Evolutionary conservation across 2,113 vertebrate genomes (phyloP).

Genomic region (Platysternon megacephalum): DNA sequence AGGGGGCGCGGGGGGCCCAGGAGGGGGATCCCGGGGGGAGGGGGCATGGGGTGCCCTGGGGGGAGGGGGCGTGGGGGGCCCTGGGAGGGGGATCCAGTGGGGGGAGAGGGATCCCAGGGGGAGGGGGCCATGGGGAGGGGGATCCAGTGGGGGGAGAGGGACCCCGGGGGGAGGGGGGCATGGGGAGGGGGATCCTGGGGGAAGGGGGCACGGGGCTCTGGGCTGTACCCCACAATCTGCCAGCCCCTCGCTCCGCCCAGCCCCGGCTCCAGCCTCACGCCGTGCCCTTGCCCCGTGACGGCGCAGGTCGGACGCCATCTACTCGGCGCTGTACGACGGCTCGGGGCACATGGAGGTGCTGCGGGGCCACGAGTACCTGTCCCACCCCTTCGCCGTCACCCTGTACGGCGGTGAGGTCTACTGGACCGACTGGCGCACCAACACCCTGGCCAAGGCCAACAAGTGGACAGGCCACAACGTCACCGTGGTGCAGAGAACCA

Average conservation of each 20-base stretch:
- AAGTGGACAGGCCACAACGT: conserved; percentile 98
- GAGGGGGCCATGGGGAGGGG: background rate
- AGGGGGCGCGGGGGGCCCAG: background rate
- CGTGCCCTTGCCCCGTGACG: background rate
- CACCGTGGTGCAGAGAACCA: conserved; percentile 96
- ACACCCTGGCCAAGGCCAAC: conserved; percentile 97
- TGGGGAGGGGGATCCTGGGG: background rate
- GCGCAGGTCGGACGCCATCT: conserved; percentile 94
- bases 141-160: background rate
- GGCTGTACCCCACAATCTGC: background rate
- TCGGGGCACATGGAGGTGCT: conserved; percentile 97
- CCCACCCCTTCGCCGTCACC: conserved; percentile 95
- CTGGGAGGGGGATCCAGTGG: too few species aligned
- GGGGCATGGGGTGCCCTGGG: background rate
- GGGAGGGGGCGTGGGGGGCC: background rate
- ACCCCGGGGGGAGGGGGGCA: background rate
- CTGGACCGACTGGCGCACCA: conserved; percentile 98
- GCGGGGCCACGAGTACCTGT: conserved; percentile 95
- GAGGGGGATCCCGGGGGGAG: background rate
- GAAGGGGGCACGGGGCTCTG: too few species aligned
- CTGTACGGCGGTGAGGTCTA: conserved; percentile 97
- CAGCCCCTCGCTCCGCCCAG: fast-evolving
- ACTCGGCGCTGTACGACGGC: conserved; percentile 94
- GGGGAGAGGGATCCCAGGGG: background rate
- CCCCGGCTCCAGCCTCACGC: background rate